Conservation (phyloP, 2,113 vertebrate species). For the Tamias sibiricus region DNA sequence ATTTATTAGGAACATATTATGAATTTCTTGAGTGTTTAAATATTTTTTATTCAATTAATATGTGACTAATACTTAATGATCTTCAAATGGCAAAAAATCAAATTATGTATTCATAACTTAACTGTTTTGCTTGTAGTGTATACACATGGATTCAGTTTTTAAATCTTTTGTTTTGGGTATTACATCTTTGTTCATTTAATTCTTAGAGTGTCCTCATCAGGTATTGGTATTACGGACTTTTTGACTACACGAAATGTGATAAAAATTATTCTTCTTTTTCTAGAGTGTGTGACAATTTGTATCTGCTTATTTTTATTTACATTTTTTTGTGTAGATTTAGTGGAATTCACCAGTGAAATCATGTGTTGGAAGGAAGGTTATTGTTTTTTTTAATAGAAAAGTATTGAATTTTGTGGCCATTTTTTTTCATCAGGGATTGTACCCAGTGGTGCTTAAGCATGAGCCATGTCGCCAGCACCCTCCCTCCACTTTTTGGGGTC, state of each 20-base stretch:
- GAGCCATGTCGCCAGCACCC: too few species aligned
- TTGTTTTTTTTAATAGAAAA: background rate
- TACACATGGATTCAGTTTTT: background rate
- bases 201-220: background rate
- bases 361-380: background rate
- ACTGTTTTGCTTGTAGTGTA: background rate
- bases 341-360: background rate
- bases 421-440: too few species aligned
- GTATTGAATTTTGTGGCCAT: background rate
- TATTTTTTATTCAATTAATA: background rate
- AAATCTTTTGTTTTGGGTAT: background rate
- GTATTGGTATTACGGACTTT: background rate
- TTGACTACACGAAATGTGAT: background rate
- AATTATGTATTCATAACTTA: background rate
- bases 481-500: too few species aligned
- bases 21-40: background rate
- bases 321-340: background rate
- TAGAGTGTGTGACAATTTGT: background rate
- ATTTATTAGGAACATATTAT: background rate
- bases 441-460: too few species aligned
- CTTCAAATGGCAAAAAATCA: background rate
- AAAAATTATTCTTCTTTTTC: background rate
- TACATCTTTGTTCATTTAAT: background rate
- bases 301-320: background rate
- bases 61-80: background rate